Percentiles rank a stretch among this genome's conserved stretches.
These are phyloP conservation scores for Thecophora atra DNA, from an alignment of 2,888 invertebrate genomes.

Conservation along the genomic window DNA sequence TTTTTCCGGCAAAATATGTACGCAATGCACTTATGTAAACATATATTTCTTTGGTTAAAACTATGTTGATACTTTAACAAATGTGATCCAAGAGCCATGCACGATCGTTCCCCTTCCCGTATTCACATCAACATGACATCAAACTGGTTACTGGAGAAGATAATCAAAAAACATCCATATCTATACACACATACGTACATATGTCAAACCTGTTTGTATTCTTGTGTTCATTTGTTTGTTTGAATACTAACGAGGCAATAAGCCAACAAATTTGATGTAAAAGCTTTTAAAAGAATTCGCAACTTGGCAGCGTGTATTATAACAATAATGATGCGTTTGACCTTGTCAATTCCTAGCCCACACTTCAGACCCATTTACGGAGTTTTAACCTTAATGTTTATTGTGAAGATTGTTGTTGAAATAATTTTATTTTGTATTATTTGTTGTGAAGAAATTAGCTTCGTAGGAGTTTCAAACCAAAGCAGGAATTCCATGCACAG, in stretches of 20 bases:
- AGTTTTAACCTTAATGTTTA: too few relatives aligned
- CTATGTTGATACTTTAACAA: too few relatives aligned
- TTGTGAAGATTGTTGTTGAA: too few relatives aligned
- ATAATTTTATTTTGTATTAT: too few relatives aligned
- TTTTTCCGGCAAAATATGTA: too few relatives aligned
- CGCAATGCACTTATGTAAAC: too few relatives aligned
- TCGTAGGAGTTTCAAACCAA: too few relatives aligned
- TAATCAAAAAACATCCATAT: not conserved
- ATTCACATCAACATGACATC: not conserved
- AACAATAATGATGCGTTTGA: conserved; percentile 11
- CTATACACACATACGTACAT: not conserved
- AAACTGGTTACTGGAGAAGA: conserved; percentile 15
- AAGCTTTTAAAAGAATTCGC: not conserved
- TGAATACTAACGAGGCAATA: not conserved
- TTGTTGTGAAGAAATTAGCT: too few relatives aligned
- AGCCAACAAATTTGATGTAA: not conserved
- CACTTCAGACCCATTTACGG: not conserved
- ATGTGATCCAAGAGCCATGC: not conserved
- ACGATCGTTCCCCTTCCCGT: too few relatives aligned
- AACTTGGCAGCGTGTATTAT: not conserved
- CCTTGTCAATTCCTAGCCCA: conserved; percentile 21
- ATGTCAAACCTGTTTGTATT: not conserved
- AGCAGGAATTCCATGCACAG: too few relatives aligned
- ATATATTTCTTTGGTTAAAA: too few relatives aligned
- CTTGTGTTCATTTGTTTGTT: not conserved